Base-by-base conservation (phyloP, 2,888 invertebrate species). In the Drosophila cracens region DNA sequence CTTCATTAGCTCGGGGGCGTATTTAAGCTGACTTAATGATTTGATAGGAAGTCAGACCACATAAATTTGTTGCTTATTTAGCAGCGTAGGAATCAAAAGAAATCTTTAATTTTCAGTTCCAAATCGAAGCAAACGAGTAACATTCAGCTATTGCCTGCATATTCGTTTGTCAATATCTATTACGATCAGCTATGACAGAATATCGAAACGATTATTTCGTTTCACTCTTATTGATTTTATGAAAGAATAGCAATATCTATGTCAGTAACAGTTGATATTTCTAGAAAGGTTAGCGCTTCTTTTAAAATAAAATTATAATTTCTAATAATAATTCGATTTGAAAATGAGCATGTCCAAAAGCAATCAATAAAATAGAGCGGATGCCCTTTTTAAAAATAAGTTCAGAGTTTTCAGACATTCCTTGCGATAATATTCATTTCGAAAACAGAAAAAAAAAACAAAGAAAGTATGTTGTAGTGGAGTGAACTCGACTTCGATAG, bases 31-130 rank as follows among this genome's bases (percentile, higher is more conserved):
- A 67, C 75, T 76, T 90, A 88, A 91, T 90, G 92, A 91, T 92
- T 92, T 83, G 89, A 92, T 90, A 83, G 86, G 76, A 79, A 73
- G 70, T 70, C 79, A 87, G 87, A 73, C 73, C 38, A 57, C 49
- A 48, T 51, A 13, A 34, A 62, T 59, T 73, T 82, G 10, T 56
- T 59, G 74, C 56, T 77, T 70, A 63, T 58, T 40, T 11, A 25
- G 27, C 16, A 21, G 36, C 56, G 13, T 21, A 18, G 40, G 2
- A 18, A 16, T 13, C 40, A n/a, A 18, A 16, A 11, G 10, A 21
- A 25, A 36, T 16, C 2, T 10, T 2, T 25, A 0, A 25, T 8
- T 16, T 46, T 25, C 21, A 21, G 13, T 25, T 46, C 2, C 21
- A 25, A 8, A 46, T 21, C 16, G 7, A 46, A 46, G 7, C 21